These are phyloP conservation scores for Holothuria scabra DNA, from an alignment of 53 echinoderm and acorn worm genomes.

Conservation along the genomic window DNA sequence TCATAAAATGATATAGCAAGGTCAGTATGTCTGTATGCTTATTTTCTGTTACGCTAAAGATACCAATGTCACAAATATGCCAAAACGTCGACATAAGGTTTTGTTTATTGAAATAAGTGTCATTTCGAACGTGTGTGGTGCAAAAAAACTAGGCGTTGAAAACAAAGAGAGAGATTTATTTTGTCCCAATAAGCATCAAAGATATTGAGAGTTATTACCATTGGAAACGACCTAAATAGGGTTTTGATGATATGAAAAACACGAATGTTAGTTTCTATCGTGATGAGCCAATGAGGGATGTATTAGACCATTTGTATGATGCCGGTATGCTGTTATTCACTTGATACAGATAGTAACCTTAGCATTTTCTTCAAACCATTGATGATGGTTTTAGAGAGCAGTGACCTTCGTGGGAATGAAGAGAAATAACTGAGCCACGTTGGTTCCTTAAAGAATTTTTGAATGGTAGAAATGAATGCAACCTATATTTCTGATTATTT, in stretches of 20 bases:
- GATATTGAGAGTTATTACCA: neutral
- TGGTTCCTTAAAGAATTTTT: no score
- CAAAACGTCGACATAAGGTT: conserved; percentile 11
- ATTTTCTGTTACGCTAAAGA: no score
- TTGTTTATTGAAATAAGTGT: conserved; percentile 42
- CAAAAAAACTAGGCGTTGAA: neutral
- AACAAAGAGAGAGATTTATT: conserved; percentile 36
- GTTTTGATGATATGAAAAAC: conserved; percentile 21
- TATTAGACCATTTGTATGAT: neutral
- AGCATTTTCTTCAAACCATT: neutral
- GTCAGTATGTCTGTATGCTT: no score
- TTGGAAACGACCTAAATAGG: neutral
- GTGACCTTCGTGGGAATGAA: neutral
- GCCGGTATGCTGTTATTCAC: neutral
- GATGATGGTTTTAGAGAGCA: neutral
- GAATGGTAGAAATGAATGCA: no score
- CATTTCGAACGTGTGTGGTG: conserved; percentile 37
- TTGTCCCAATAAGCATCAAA: neutral
- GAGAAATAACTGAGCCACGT: neutral
- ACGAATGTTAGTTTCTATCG: conserved; percentile 23
- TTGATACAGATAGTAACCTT: neutral
- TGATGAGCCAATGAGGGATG: conserved; percentile 33
- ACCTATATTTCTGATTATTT: no score
- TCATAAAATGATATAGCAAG: no score
- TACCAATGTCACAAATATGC: conserved; percentile 3